Base-by-base conservation (phyloP, 2,113 vertebrate species). In the Acrocephalus arundinaceus region DNA sequence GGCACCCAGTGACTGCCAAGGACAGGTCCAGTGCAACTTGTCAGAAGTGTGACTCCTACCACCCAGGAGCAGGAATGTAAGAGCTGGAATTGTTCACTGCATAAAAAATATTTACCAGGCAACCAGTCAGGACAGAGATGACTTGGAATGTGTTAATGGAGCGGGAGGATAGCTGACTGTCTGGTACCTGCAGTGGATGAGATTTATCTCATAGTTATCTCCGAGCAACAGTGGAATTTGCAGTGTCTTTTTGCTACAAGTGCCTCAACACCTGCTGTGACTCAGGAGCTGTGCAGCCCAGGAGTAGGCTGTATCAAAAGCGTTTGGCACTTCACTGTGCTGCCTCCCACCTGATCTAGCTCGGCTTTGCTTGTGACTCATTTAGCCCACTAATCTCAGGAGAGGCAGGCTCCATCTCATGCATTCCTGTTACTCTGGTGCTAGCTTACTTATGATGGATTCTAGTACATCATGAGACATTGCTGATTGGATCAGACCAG, bases 281-380 rank as follows among this genome's bases (percentile, higher is more conserved):
- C 48, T 92, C 91, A 92, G 91, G 61, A 81, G 52, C 61, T 65
- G 21, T 81, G 73, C 68, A 63, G 35, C 35, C 68, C 61, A 86
- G 59, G 57, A 80, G 43, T 72, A 93, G 65, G 39, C 51, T 86
- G 54, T 43, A 83, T 88, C 67, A 73, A 76, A 91, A 96, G 51
- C 1, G 0, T 55, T 95, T 88, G 55, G 85, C 68, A 93, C 63
- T 83, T 79, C 10, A 4, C 39, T 81, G 67, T 30, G 63, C 57
- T 85, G 68, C 85, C 90, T 96, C 92, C 92, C 83, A 91, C 92
- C 81, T 71, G 61, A 93, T 89, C 39, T 67, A 93, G 51, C 70
- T 74, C 2, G 0, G 77, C 57, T 75, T 24, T 35, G 52, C 67
- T 33, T 58, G 46, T 94, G 89, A 94, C 39, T 93, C 93, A 92